Base-by-base conservation (phyloP, 2,113 vertebrate genomes). In the Mohoua ochrocephala region DNA sequence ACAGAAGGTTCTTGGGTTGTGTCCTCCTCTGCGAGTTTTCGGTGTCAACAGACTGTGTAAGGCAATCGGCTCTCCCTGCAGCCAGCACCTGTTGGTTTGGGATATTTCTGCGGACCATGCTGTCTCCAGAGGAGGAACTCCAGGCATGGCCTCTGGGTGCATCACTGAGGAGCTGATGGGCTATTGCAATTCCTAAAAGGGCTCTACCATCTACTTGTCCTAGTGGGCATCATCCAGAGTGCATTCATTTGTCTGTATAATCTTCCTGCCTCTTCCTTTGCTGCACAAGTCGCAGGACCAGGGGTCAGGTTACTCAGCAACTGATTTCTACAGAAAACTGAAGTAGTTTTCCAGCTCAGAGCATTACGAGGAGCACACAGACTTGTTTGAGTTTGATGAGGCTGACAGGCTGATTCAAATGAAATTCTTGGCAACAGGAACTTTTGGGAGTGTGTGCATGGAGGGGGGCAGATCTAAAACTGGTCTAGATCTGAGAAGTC, bases 291-390 rank as follows among this genome's bases (percentile, higher is more conserved):
- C 0, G 0, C 76, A 82, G 74, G 93, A 78, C 15, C 47, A 65
- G 73, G 78, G 60, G 84, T 47, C 50, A 84, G 64, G 82, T 94
- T 93, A 77, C 88, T 87, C 93, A 89, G 89, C 94, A 89, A 87
- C 74, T 84, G 15, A 89, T 95, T 84, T 75, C 87, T 95, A 24
- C 69, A 84, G 42, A 76, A 90, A 94, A 50, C 87, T 80, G 83
- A 87, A 78, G 83, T 39, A 74, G 54, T 92, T 96, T 87, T 93
- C 89, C 17, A 12, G 47, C 69, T 94, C 49, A 20, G 65, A 94
- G 77, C 69, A 60, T 94, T 63, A 45, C 18, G 18, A 33, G 83
- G 53, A 95, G 33, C 47, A 65, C 60, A 53, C 45, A 93, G 80
- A 67, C 57, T 78, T 21, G 12, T 37, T 69, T 64, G 67, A 91